Evolutionary conservation across 2,888 invertebrate genomes (phyloP).

Genomic region (Caenorhabditis virilis): DNA sequence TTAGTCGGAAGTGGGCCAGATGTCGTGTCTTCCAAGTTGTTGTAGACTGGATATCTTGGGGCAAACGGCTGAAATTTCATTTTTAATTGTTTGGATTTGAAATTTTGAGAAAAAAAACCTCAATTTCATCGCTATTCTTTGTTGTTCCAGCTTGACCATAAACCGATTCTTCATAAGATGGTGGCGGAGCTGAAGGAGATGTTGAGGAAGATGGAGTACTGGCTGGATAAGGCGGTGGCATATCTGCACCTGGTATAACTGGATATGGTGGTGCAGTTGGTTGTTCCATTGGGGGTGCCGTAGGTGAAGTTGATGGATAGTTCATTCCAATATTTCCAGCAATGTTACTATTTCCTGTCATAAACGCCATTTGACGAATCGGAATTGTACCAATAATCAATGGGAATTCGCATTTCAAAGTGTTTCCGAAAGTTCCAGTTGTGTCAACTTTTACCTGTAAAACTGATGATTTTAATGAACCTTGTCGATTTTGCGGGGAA

Average conservation of each 20-base stretch:
- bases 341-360: not conserved
- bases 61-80: conserved; percentile 23
- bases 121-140: conserved; percentile 8
- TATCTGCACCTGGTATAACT: conserved; percentile 2
- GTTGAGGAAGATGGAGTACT: not conserved
- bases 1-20: too few relatives aligned
- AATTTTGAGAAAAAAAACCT: conserved; percentile 4
- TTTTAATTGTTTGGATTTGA: not conserved
- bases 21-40: too few relatives aligned
- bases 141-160: too few relatives aligned
- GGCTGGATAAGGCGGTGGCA: conserved; percentile 2
- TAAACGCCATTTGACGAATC: not conserved
- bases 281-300: too few relatives aligned
- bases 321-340: not conserved
- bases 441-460: too few relatives aligned
- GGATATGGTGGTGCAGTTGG: conserved; percentile 1
- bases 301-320: too few relatives aligned
- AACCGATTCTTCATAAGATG: conserved; percentile 25
- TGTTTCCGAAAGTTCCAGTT: too few relatives aligned
- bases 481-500: too few relatives aligned
- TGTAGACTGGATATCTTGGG: conserved; percentile 31
- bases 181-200: conserved; percentile 12
- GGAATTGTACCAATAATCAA: conserved; percentile 29
- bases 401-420: conserved; percentile 7
- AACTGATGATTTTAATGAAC: too few relatives aligned